Evolutionary conservation across 2,888 invertebrate genomes (phyloP).

Genomic region (Rotaria socialis): DNA sequence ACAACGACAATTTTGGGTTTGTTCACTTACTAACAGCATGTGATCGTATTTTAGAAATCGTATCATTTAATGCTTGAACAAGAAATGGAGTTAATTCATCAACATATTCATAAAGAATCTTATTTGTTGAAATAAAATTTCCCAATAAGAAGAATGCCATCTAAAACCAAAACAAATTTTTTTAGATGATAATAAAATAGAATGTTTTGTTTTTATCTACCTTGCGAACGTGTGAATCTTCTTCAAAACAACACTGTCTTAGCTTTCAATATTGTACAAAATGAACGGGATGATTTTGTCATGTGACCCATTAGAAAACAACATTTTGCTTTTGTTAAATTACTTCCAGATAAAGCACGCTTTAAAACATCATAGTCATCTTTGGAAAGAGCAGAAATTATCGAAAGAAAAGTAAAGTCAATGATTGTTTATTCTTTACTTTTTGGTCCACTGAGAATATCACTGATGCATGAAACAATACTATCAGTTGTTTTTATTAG

Average conservation of each 20-base stretch:
- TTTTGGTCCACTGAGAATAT: slow-evolving; percentile 8
- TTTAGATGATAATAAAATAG: background rate
- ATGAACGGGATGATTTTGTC: slow-evolving; percentile 44
- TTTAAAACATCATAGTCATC: slow-evolving; percentile 38
- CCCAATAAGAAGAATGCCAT: slow-evolving; percentile 43
- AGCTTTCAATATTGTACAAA: slow-evolving; percentile 43
- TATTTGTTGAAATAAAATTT: slow-evolving; percentile 40
- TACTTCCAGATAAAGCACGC: slow-evolving; percentile 39
- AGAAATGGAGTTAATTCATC: slow-evolving; percentile 40
- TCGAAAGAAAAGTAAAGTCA: too few relatives aligned
- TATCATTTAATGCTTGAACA: slow-evolving; percentile 42
- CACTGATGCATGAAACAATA: background rate
- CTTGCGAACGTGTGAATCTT: slow-evolving; percentile 44
- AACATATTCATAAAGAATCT: slow-evolving; percentile 38
- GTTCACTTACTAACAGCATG: slow-evolving; percentile 39
- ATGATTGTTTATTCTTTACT: background rate
- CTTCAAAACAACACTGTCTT: slow-evolving; percentile 43
- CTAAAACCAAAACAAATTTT: background rate
- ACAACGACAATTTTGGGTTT: background rate
- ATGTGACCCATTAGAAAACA: slow-evolving; percentile 45
- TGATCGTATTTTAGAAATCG: slow-evolving; percentile 41
- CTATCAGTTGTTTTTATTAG: background rate
- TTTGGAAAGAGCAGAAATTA: background rate
- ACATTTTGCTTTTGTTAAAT: slow-evolving; percentile 41
- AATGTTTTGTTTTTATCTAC: background rate